Percentiles rank a stretch among this genome's conserved stretches.
These are phyloP conservation scores for Stenotaenia linearis DNA, from an alignment of 2,888 invertebrate genomes.

Conservation along the genomic window DNA sequence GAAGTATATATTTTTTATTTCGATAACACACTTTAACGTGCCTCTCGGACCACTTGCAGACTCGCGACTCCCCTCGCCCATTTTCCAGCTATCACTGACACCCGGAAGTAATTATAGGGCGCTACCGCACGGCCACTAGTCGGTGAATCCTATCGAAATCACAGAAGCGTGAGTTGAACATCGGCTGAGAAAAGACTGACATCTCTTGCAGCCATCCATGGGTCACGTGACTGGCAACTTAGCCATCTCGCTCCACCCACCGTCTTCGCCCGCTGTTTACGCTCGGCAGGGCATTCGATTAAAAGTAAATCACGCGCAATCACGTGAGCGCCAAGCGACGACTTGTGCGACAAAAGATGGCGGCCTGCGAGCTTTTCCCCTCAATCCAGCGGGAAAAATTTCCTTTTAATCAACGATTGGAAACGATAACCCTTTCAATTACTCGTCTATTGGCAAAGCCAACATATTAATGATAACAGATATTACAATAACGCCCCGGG, in stretches of 20 bases:
- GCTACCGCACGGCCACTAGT: neutral
- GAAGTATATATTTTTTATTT: neutral
- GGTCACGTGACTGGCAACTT: slow-evolving; percentile 24
- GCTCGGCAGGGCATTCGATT: slow-evolving; percentile 24
- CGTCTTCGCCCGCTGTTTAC: slow-evolving; percentile 16
- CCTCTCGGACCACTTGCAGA: neutral
- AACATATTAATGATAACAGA: neutral
- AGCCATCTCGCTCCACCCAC: neutral
- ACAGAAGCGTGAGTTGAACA: slow-evolving; percentile 23
- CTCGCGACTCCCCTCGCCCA: neutral
- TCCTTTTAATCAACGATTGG: too few relatives aligned
- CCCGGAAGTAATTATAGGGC: slow-evolving; percentile 24
- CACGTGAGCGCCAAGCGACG: slow-evolving; percentile 27
- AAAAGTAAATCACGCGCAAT: slow-evolving; percentile 28
- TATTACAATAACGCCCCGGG: neutral
- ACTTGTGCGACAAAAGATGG: neutral
- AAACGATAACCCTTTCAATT: neutral
- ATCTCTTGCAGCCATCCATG: slow-evolving; percentile 8
- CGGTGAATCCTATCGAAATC: slow-evolving; percentile 10
- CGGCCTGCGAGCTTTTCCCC: neutral
- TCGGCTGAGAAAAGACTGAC: slow-evolving; percentile 21
- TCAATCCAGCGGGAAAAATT: too few relatives aligned
- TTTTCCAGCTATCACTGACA: slow-evolving; percentile 20
- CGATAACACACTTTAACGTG: neutral
- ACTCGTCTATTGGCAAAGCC: too few relatives aligned